phyloP scores from a whole-genome alignment of 1,140 invertebrate genomes.

The Drosophila lacertosa region DNA sequence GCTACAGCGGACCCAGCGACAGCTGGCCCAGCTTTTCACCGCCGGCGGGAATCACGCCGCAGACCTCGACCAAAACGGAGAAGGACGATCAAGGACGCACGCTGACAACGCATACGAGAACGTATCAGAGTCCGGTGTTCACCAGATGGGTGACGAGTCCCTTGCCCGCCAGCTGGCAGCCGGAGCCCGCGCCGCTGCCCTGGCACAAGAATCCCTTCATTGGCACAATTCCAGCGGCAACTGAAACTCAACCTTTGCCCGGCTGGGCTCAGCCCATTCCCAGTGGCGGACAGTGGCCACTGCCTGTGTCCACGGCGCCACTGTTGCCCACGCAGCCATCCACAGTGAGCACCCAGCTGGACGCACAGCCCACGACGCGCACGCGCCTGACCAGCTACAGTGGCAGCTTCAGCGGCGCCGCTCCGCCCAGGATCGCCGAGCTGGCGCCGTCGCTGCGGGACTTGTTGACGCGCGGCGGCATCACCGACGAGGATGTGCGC shows the following conservation, averaged over 20 bases:
- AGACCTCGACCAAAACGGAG: conserved; percentile 23
- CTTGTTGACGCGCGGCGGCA: conserved; percentile 39
- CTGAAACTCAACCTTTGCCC: not conserved
- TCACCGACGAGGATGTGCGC: conserved; percentile 47
- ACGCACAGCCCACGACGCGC: conserved; percentile 11
- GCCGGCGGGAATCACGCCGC: conserved; percentile 14
- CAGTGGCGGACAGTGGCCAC: not conserved
- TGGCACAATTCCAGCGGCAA: not conserved
- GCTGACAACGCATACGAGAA: conserved; percentile 18
- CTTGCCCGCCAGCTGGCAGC: not conserved
- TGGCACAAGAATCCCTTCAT: not conserved
- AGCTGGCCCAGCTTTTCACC: conserved; percentile 17
- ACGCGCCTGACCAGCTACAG: conserved; percentile 19
- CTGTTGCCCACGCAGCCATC: not conserved
- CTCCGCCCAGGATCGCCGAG: not conserved
- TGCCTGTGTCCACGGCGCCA: not conserved
- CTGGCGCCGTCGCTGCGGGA: conserved; percentile 33
- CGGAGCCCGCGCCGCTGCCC: conserved; percentile 5
- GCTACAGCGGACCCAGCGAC: conserved; percentile 4
- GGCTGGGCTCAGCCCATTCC: too few species aligned
- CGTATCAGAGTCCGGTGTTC: not conserved
- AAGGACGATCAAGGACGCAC: conserved; percentile 32
- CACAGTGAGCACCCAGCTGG: not conserved
- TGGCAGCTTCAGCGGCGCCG: conserved; percentile 5
- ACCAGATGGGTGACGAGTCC: conserved; percentile 11